These are phyloP conservation scores for Morone saxatilis DNA, from an alignment of 2,113 vertebrate genomes.

Conservation along the genomic window DNA sequence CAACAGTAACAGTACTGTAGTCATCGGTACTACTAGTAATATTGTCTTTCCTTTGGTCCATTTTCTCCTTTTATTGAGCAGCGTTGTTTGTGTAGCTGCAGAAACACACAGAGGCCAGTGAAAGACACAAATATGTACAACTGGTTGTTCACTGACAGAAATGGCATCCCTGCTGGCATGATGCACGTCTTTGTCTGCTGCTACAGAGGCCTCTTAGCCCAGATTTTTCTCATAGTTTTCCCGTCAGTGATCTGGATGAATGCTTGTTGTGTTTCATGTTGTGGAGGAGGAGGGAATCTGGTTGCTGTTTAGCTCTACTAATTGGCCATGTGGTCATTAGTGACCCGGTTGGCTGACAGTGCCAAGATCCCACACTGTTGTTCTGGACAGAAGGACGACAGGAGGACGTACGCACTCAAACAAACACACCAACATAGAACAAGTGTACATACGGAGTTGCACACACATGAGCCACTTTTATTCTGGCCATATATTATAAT, in stretches of 20 bases:
- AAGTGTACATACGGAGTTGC: too few relatives aligned
- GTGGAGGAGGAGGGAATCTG: constrained; percentile 5
- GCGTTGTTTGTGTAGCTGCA: too few relatives aligned
- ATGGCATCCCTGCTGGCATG: too few relatives aligned
- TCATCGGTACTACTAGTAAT: too few relatives aligned
- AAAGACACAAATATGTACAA: neutral
- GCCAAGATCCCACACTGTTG: constrained; percentile 6
- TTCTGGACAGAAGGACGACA: constrained; percentile 16
- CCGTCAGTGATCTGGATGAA: constrained; percentile 33
- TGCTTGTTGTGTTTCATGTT: constrained; percentile 21
- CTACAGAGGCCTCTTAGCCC: neutral
- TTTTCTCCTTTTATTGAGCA: too few relatives aligned
- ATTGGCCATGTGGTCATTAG: constrained; percentile 66
- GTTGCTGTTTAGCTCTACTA: constrained; percentile 32
- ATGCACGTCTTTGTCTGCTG: constrained; percentile 2
- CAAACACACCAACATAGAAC: neutral
- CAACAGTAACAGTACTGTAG: too few relatives aligned
- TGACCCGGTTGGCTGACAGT: constrained; percentile 50
- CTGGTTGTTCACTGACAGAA: neutral
- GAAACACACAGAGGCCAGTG: too few relatives aligned
- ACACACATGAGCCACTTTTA: neutral
- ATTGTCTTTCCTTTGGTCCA: too few relatives aligned
- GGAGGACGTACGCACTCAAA: constrained; percentile 7
- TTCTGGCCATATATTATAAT: neutral
- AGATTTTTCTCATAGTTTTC: constrained; percentile 22